Evolutionary conservation across 2,888 invertebrate genomes (phyloP).

Genomic region (Athetis lepigone): DNA sequence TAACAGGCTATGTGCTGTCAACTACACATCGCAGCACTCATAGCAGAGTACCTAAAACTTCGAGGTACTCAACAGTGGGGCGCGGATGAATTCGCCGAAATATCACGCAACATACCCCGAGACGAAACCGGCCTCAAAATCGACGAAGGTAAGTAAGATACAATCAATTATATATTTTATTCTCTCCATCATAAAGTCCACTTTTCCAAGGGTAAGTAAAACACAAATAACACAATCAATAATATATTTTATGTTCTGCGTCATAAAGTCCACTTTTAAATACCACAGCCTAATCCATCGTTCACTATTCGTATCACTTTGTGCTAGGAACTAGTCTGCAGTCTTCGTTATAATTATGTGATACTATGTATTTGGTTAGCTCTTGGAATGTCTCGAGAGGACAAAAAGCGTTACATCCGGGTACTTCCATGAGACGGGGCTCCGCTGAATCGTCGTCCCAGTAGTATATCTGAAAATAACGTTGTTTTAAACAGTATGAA

Average conservation of each 20-base stretch:
- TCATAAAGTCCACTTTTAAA: slow-evolving; percentile 63
- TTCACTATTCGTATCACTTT: slow-evolving; percentile 49
- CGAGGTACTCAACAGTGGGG: slow-evolving; percentile 94
- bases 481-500: slow-evolving; percentile 14
- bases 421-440: slow-evolving; percentile 87
- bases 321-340: slow-evolving; percentile 77
- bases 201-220: slow-evolving; percentile 91
- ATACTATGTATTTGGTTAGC: slow-evolving; percentile 84
- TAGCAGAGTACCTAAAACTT: slow-evolving; percentile 97
- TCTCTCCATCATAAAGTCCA: slow-evolving; percentile 61
- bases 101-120: slow-evolving; percentile 96
- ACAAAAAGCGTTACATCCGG: slow-evolving; percentile 89
- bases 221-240: slow-evolving; percentile 24
- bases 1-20: slow-evolving; percentile 97
- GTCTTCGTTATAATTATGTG: slow-evolving; percentile 84
- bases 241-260: slow-evolving; percentile 9
- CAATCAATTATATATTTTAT: slow-evolving; percentile 67
- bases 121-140: slow-evolving; percentile 96
- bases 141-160: slow-evolving; percentile 92
- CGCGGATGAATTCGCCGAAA: slow-evolving; percentile 95
- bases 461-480: slow-evolving; percentile 85
- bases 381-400: slow-evolving; percentile 88
- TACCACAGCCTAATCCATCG: slow-evolving; percentile 76
- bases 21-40: slow-evolving; percentile 98
- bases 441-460: slow-evolving; percentile 89